Conservation (phyloP, 1,140 invertebrate species). For the Ceratoteleas bidentatus region DNA sequence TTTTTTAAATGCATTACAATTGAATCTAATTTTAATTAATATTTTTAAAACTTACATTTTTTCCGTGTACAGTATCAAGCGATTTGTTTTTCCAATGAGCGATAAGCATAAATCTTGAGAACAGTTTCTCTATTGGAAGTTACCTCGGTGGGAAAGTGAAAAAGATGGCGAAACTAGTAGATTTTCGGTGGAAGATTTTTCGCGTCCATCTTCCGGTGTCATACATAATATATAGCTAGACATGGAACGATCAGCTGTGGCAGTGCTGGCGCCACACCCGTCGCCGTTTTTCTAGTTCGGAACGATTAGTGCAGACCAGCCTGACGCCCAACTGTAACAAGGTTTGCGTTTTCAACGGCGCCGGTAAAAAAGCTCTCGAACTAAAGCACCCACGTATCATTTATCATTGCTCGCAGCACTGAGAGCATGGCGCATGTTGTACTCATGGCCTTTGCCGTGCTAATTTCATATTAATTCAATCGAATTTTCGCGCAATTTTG, state of each 20-base stretch:
- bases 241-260: slow-evolving; percentile 27
- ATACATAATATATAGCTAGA: slow-evolving; percentile 32
- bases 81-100: not conserved
- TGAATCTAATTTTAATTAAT: no score
- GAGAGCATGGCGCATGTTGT: slow-evolving; percentile 30
- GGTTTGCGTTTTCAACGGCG: slow-evolving; percentile 61
- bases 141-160: not conserved
- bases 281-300: slow-evolving; percentile 64
- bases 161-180: no score
- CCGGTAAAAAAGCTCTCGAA: slow-evolving; percentile 70
- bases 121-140: no score
- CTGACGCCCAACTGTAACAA: slow-evolving; percentile 73
- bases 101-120: no score
- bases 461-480: slow-evolving; percentile 62
- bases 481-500: slow-evolving; percentile 33
- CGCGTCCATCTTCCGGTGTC: not conserved
- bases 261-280: slow-evolving; percentile 23
- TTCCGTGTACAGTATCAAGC: no score
- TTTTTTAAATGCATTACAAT: no score
- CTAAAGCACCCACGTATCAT: slow-evolving; percentile 69
- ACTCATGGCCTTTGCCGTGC: slow-evolving; percentile 20
- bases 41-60: no score
- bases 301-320: slow-evolving; percentile 73
- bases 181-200: not conserved
- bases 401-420: slow-evolving; percentile 70